phyloP scores from a whole-genome alignment of 1,140 invertebrate genomes.

The Ceratina australensis region DNA sequence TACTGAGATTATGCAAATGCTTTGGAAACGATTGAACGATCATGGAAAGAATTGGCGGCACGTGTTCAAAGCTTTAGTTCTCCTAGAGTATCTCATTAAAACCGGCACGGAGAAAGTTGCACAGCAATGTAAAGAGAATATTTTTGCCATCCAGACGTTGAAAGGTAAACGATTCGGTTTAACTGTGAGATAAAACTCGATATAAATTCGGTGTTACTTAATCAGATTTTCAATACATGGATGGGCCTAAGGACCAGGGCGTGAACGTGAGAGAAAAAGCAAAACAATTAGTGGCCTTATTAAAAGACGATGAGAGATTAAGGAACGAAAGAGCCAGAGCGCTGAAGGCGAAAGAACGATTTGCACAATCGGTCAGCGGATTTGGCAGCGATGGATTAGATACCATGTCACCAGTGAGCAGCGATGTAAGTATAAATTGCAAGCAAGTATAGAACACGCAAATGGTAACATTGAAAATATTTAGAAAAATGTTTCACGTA shows the following conservation, averaged over 20 bases:
- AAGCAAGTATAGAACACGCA: too few species aligned
- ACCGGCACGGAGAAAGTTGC: conserved; percentile 98
- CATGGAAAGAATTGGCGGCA: conserved; percentile 99
- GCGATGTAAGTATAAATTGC: conserved; percentile 69
- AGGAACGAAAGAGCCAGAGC: conserved; percentile 97
- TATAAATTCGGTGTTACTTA: not conserved
- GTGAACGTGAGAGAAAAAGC: conserved; percentile 99
- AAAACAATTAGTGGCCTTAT: conserved; percentile 95
- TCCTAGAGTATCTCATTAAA: conserved; percentile 98
- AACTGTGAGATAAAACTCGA: not conserved
- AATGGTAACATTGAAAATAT: not conserved
- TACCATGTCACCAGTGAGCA: conserved; percentile 73
- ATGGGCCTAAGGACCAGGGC: conserved; percentile 99
- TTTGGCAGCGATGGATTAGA: conserved; percentile 89
- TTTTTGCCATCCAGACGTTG: conserved; percentile 98
- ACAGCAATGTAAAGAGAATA: conserved; percentile 99
- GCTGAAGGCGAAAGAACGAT: conserved; percentile 98
- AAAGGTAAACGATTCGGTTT: conserved; percentile 79
- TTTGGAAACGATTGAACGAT: conserved; percentile 99
- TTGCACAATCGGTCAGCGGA: conserved; percentile 89
- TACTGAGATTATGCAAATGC: conserved; percentile 99
- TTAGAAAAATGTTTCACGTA: conserved; percentile 47
- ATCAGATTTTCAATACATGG: conserved; percentile 97
- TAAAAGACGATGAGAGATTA: conserved; percentile 98
- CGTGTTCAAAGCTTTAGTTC: conserved; percentile 98